Evolutionary conservation across 2,797 vertebrate species (phyloP), one percentile per base, ranked within the genome.

Genomic region (Sarcoramphus papa): DNA sequence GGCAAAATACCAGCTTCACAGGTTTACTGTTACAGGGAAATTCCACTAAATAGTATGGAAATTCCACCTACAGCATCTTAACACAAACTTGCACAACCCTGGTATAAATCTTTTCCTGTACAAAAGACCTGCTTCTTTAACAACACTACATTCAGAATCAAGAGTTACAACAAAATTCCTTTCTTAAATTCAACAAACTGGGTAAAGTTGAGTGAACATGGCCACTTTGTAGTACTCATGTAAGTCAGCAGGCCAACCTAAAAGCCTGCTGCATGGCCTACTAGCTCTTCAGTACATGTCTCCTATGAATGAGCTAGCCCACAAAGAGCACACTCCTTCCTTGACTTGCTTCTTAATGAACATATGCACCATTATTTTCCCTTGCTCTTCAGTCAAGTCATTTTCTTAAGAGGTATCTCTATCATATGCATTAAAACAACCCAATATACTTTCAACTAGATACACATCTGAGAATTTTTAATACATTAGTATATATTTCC

Each of bases 21-120:
- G 76, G 67, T 51, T 79, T 25, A 56, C 48, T 0, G 3, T 54
- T 74, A 85, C 50, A 20, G 85, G 92, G 92, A 95, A 97, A 92
- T 93, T 93, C 92, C 91, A 86, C n/a, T 47, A 93, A 94, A 85
- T 90, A 80, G 45, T 17, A 77, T 28, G 84, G 92, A 93, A 96
- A 95, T 92, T 85, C 85, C 73, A 92, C 41, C 68, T 20, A 70
- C 78, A 60, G 40, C 40, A 89, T 37, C 17, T 63, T 54, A 69
- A 78, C 23, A n/a, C 19, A 73, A 87, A 81, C 22, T 60, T 1
- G 3, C 18, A 47, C 18, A 86, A 77, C 6, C 41, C 35, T 48
- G 19, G 51, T 43, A 83, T 25, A 48, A 93, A 62, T 28, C 31
- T 59, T n/a, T 45, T 79, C 51, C 72, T 68, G 68, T 11, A 57